phyloP scores from a whole-genome alignment of 2,797 vertebrate species.

The Gymnopithys bicolor region DNA sequence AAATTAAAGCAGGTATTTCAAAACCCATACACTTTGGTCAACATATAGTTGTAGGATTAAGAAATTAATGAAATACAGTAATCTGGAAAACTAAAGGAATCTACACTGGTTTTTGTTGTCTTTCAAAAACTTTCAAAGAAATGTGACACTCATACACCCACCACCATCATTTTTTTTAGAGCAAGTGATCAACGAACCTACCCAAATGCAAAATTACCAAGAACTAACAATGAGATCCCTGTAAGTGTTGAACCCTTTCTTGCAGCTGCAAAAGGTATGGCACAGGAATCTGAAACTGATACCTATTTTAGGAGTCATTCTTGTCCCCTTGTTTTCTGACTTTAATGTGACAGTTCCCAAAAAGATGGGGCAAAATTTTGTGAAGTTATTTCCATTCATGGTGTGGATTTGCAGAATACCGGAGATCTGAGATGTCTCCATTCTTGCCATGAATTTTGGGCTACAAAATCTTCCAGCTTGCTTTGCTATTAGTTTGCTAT shows the following conservation, averaged over 20 bases:
- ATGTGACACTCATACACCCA: not conserved
- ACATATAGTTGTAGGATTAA: not conserved
- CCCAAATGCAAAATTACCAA: not conserved
- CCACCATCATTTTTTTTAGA: not conserved
- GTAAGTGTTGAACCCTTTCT: not conserved
- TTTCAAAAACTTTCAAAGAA: not conserved
- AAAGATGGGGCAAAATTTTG: not conserved
- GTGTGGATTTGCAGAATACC: not conserved
- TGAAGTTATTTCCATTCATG: not conserved
- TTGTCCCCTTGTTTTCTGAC: not conserved
- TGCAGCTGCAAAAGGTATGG: not conserved
- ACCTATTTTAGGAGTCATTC: not conserved
- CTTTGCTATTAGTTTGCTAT: not conserved
- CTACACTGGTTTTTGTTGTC: not conserved
- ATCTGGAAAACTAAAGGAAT: not conserved
- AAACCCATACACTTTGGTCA: not conserved
- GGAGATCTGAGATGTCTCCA: not conserved
- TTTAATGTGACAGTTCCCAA: not conserved
- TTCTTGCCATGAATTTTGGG: not conserved
- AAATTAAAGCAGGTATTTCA: not conserved
- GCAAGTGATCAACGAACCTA: not conserved
- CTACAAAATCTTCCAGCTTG: not conserved
- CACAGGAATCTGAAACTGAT: not conserved
- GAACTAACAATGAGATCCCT: not conserved
- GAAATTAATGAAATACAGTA: not conserved